Evolutionary conservation across 2,113 vertebrate species (phyloP).

Genomic region (Strigops habroptila): DNA sequence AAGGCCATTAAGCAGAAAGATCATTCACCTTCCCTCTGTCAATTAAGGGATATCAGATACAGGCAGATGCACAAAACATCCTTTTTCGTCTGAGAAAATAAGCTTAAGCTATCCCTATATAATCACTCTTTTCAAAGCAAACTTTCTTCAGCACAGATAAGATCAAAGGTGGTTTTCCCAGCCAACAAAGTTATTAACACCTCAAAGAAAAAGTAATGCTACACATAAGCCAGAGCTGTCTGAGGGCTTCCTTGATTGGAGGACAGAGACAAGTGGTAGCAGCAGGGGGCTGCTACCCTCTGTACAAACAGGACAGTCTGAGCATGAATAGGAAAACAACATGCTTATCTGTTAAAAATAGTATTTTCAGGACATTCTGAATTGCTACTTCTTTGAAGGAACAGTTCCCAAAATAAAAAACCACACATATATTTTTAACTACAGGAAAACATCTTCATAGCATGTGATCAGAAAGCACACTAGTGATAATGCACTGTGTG

Average conservation of each 20-base stretch:
- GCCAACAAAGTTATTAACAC: neutral
- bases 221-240: neutral
- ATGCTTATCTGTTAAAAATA: neutral
- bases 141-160: constrained; percentile 1
- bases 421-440: neutral
- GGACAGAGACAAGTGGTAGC: neutral
- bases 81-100: constrained; percentile 23
- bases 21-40: neutral
- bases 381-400: neutral
- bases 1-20: neutral
- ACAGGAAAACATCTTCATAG: neutral
- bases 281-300: neutral
- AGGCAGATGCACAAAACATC: neutral
- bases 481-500: neutral
- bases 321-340: neutral
- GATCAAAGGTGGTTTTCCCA: constrained; percentile 35
- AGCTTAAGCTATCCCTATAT: neutral
- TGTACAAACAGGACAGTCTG: neutral
- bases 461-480: neutral
- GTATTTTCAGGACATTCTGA: neutral
- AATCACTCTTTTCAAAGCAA: neutral
- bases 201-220: neutral
- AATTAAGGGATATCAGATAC: neutral
- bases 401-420: neutral
- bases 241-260: neutral